Evolutionary conservation across 2,888 invertebrate species (phyloP), one percentile per base, ranked within the genome.

Genomic region (Sminthurides aquaticus): DNA sequence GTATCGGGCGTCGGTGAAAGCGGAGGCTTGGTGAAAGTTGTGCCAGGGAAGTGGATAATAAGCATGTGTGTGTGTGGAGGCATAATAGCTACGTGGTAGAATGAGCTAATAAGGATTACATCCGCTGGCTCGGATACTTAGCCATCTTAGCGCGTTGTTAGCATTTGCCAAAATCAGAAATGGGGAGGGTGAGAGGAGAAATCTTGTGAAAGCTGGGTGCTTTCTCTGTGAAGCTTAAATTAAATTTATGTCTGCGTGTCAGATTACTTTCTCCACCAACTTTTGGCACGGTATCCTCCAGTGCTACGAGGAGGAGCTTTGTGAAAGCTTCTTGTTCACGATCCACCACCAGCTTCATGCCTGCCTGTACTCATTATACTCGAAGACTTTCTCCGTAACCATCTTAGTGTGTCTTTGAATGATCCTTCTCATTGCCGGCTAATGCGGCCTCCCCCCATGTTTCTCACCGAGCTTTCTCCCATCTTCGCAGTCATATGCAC

Each of bases 241-340:
- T 62, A 29, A 62, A 62, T 62, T 62, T 62, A 62, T 62, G 62
- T 57, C 62, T 43, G 22, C 57, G 62, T 62, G 62, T 62, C 62
- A 62, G 62, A 62, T 62, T 62, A 62, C 62, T 56, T 61, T 55
- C 60, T 61, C 58, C 49, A 26, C 48, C 62, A 62, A 57, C 48
- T 62, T 43, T 62, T 62, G 62, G 62, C 62, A 62, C 62, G 52
- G 43, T 52, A 43, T 61, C 43, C 43, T 11, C 43, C 43, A 15
- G 15, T 11, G 5, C 43, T 11, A 34, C 43, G 43, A 15, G 15
- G 43, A 15, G 8, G 5, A 34, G 8, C 5, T 34, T 11, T 15
- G 5, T 5, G 8, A 34, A 34, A 15, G 43, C 5, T 34, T 28
- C 54, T 52, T 27, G 20, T 28, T 22, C 26, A 18, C 28, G 20